phyloP scores from a whole-genome alignment of 2,113 vertebrate genomes.

The Mastomys natalensis region DNA sequence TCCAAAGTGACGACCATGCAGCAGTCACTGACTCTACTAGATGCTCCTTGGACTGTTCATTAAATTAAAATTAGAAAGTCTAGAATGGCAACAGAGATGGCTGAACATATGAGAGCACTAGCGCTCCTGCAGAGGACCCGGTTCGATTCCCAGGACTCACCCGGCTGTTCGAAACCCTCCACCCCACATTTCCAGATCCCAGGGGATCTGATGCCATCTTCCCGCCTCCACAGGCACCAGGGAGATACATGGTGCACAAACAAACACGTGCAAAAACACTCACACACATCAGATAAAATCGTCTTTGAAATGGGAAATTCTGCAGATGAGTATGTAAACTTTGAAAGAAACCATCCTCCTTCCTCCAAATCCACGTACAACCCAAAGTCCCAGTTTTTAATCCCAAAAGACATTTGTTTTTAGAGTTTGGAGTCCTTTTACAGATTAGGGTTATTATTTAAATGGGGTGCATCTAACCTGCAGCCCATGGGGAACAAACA shows the following conservation, averaged over 20 bases:
- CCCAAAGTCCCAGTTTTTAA: not conserved
- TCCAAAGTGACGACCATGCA: fast-evolving
- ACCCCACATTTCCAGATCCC: not conserved
- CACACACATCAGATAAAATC: not conserved
- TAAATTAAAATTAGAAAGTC: not conserved
- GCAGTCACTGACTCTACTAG: not conserved
- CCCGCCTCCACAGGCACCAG: not conserved
- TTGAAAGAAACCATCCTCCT: not conserved
- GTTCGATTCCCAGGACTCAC: not conserved
- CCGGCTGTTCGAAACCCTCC: not conserved
- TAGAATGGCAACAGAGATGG: too few species aligned
- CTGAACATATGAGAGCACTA: not conserved
- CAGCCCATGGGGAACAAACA: too few species aligned
- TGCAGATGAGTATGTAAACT: not conserved
- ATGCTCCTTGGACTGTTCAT: not conserved
- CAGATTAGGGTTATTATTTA: not conserved
- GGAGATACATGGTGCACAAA: not conserved
- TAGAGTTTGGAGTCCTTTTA: not conserved
- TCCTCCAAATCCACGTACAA: fast-evolving
- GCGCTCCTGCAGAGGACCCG: not conserved
- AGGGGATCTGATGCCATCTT: not conserved
- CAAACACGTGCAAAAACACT: not conserved
- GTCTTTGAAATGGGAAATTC: not conserved
- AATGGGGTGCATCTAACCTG: not conserved
- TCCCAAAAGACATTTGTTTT: not conserved